These are phyloP conservation scores for Brachystomella parvula DNA, from an alignment of 1,140 invertebrate genomes.

Conservation along the genomic window DNA sequence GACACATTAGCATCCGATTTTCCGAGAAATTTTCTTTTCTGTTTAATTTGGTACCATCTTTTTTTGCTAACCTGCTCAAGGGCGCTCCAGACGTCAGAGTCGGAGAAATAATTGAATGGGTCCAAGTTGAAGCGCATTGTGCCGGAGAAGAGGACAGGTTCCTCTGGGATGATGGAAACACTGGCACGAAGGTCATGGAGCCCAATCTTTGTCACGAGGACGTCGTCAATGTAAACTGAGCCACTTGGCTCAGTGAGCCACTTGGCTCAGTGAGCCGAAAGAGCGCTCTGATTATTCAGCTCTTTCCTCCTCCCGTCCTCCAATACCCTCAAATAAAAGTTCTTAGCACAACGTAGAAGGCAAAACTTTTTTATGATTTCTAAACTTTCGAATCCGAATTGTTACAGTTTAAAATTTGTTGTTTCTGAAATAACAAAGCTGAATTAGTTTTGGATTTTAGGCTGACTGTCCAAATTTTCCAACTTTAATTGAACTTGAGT, in stretches of 20 bases:
- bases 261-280: constrained; percentile 63
- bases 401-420: not conserved
- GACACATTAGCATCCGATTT: too few species aligned
- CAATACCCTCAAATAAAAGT: constrained; percentile 51
- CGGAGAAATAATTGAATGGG: constrained; percentile 67
- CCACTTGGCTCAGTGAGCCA: constrained; percentile 53
- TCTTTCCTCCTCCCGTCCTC: constrained; percentile 69
- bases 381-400: constrained; percentile 2
- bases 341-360: too few species aligned
- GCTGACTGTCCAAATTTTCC: too few species aligned
- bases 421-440: not conserved
- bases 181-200: constrained; percentile 56
- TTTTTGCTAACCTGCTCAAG: constrained; percentile 62
- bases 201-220: constrained; percentile 21
- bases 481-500: too few species aligned
- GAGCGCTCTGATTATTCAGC: constrained; percentile 63
- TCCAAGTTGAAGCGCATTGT: constrained; percentile 73
- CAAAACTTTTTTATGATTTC: too few species aligned
- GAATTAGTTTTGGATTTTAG: too few species aligned
- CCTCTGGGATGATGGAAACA: constrained; percentile 64
- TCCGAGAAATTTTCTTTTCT: too few species aligned
- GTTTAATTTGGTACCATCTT: too few species aligned
- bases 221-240: not conserved
- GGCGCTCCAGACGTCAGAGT: constrained; percentile 69
- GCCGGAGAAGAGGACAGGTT: constrained; percentile 64